Evolutionary conservation across 2,888 invertebrate species (phyloP), one percentile per base, ranked within the genome.

Genomic region (Tachina lurida): DNA sequence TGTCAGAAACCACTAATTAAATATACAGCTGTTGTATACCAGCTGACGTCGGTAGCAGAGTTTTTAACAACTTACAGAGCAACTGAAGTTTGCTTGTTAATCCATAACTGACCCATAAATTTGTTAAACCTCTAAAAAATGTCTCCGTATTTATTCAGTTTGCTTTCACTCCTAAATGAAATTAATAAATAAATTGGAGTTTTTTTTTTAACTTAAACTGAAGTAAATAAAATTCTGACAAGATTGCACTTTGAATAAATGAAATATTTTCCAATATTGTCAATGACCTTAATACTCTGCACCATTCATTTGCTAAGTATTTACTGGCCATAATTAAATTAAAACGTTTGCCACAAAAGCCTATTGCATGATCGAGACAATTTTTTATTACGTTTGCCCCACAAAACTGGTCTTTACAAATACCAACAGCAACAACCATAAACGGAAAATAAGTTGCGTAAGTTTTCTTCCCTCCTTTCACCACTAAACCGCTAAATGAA

Each of bases 371-470:
- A 43, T 31, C 31, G 58, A 49, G 43, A 67, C 71, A 83, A 43
- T 67, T 31, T 31, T 31, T 71, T 60, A 67, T 62, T 63, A 54
- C n/a, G 49, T 71, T 58, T 68, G 52, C 31, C 41, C 47, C 65
- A 77, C 15, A 63, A 31, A 83, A 83, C 77, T 60, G 67, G 77
- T 73, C 49, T 83, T 83, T n/a, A 13, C 17, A 76, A 49, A 47
- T 13, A 45, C 22, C 49, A n/a, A 49, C 63, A 41, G 45, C 22
- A 70, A 70, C 47, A 39, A 54, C 19, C 47, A 76, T 56, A 68
- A 77, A 52, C 62, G 52, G 58, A 31, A 78, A 52, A 58, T 62
- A 70, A 70, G 62, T 84, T 84, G 84, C 84, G 75, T 84, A 84
- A 84, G 75, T 52, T 71, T 43, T 65, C 19, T 47, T 43, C 13